Evolutionary conservation across 2,797 vertebrate species (phyloP), one percentile per base, ranked within the genome.

Genomic region (Phylloscopus collybita): DNA sequence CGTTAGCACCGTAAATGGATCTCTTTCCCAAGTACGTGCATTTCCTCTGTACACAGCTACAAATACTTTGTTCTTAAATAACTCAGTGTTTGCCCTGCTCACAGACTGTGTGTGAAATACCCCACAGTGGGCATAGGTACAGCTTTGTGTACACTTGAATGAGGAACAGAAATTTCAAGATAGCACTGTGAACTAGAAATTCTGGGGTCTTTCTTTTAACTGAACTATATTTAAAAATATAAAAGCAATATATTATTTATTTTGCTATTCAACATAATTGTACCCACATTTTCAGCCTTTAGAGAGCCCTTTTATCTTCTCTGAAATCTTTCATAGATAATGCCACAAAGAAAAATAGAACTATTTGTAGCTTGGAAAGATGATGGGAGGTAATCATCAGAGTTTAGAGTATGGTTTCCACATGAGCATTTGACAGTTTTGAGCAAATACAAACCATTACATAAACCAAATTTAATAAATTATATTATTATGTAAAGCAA

Each of bases 21-120:
- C 82, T 75, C 10, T 84, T 91, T 79, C 56, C 83, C 80, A 88
- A 88, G 59, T 57, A 88, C 1, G 15, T 86, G 53, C 45, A 49
- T 90, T 73, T 90, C 65, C 70, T 86, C 80, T 75, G 44, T n/a
- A 83, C 49, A 69, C n/a, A 90, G 51, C 21, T 76, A 75, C 67
- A 94, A 93, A 91, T 64, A 81, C 36, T 34, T 90, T 66, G 67
- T 44, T 78, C 76, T 81, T 86, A 86, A 80, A 90, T 86, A 90
- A 83, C 66, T 91, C 79, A 13, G n/a, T 79, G 80, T 88, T 91
- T 95, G 60, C 64, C 75, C 30, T 84, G 30, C 49, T 79, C 56
- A 66, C n/a, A 79, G 16, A 75, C 75, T 10, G 30, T 65, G 42
- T 40, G 66, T 57, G 70, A 88, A 94, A 93, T 56, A 82, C 20